Evolutionary conservation across 2,888 invertebrate species (phyloP).

Genomic region (Kryphioiulus occultus): DNA sequence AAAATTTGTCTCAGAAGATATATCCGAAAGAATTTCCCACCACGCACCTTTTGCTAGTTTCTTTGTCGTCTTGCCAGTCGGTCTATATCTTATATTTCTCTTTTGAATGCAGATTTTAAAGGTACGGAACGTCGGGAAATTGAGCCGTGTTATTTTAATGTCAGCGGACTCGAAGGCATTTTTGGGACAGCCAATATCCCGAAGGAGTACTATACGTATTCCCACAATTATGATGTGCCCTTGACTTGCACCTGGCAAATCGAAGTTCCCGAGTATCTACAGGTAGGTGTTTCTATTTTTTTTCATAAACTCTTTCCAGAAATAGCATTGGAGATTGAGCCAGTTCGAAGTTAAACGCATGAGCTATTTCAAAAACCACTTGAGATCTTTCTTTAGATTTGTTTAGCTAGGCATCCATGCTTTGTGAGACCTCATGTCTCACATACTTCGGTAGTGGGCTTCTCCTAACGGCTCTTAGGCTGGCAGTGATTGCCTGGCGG

Average conservation of each 20-base stretch:
- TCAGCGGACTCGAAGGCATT: slow-evolving; percentile 67
- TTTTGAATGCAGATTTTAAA: slow-evolving; percentile 56
- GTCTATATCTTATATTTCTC: not conserved
- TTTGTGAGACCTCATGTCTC: too few species aligned
- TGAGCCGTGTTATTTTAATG: slow-evolving; percentile 70
- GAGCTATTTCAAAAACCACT: too few species aligned
- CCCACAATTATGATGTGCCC: not conserved
- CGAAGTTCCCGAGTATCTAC: not conserved
- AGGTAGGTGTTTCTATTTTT: not conserved
- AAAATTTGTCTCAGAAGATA: too few species aligned
- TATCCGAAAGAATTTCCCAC: too few species aligned
- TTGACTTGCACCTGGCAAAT: not conserved
- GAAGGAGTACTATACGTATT: slow-evolving; percentile 53
- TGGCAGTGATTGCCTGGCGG: too few species aligned
- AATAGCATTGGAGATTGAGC: too few species aligned
- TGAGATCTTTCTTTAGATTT: too few species aligned
- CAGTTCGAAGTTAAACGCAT: too few species aligned
- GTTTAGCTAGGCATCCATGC: too few species aligned
- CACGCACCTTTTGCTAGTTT: not conserved
- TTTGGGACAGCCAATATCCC: slow-evolving; percentile 70
- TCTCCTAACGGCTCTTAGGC: too few species aligned
- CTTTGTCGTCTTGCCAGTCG: not conserved
- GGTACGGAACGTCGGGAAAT: slow-evolving; percentile 66
- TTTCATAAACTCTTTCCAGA: too few species aligned
- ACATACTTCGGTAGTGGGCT: too few species aligned